These are phyloP conservation scores for Ichneumoninae sp. DNA, from an alignment of 2,888 invertebrate species.

Conservation along the genomic window DNA sequence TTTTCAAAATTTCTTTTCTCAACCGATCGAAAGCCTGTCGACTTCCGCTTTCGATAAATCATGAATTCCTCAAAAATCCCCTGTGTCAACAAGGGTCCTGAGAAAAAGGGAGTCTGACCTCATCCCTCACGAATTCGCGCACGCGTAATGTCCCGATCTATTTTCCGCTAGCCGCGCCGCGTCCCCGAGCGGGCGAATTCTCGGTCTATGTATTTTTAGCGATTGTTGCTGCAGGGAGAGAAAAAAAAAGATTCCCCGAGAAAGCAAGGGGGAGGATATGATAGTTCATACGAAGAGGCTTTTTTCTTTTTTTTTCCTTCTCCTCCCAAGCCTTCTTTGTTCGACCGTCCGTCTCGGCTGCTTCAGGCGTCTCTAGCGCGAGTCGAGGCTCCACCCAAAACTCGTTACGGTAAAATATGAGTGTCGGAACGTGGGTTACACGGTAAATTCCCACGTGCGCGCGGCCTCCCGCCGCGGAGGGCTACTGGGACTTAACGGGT, in stretches of 20 bases:
- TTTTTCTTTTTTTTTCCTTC: neutral
- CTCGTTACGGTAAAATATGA: slow-evolving; percentile 69
- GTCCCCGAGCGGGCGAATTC: slow-evolving; percentile 3
- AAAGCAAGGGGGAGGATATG: slow-evolving; percentile 30
- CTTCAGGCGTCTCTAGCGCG: slow-evolving; percentile 4
- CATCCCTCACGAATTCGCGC: slow-evolving; percentile 21
- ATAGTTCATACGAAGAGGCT: slow-evolving; percentile 31
- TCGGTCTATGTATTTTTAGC: slow-evolving; percentile 52
- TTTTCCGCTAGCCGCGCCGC: neutral
- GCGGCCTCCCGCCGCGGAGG: neutral
- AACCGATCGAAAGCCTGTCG: neutral
- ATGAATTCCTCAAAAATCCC: slow-evolving; percentile 31
- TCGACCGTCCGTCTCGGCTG: slow-evolving; percentile 24
- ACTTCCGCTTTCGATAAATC: neutral
- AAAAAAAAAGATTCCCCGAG: neutral
- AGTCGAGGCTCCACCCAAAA: slow-evolving; percentile 65
- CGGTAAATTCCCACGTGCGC: slow-evolving; percentile 65
- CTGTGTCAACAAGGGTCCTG: neutral
- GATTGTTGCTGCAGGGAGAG: slow-evolving; percentile 12
- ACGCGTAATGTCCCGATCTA: slow-evolving; percentile 16
- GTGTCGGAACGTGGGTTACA: slow-evolving; percentile 43
- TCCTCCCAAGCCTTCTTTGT: slow-evolving; percentile 37
- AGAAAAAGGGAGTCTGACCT: slow-evolving; percentile 8
- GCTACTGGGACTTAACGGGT: slow-evolving; percentile 11
- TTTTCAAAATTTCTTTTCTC: neutral